Conservation (phyloP, 1,140 invertebrate species). For the Drosophila parabipectinata region DNA sequence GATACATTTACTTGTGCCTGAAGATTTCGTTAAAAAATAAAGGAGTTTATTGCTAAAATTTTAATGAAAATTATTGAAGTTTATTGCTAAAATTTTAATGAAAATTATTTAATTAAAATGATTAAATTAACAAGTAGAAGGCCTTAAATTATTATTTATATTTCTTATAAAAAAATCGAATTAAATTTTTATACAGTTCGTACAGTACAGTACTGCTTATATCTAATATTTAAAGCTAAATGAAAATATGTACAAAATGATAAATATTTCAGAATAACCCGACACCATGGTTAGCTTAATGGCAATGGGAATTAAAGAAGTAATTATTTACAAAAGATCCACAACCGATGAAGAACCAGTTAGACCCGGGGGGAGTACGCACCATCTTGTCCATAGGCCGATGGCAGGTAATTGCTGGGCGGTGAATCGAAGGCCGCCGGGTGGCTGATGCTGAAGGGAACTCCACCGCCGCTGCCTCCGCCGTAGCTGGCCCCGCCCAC, state of each 20-base stretch:
- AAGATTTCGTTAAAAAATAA: too few species aligned
- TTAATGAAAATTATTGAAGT: too few species aligned
- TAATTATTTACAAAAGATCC: conserved; percentile 11
- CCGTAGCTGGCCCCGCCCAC: conserved; percentile 60
- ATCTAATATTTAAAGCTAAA: neutral
- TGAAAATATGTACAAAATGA: neutral
- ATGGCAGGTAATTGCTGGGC: conserved; percentile 77
- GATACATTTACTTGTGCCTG: too few species aligned
- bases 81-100: too few species aligned
- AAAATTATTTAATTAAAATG: too few species aligned
- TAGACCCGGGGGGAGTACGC: conserved; percentile 48
- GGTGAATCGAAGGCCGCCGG: conserved; percentile 77
- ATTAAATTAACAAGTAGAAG: too few species aligned
- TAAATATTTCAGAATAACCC: neutral
- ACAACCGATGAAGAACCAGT: neutral
- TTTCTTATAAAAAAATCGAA: too few species aligned
- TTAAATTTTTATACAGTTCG: too few species aligned
- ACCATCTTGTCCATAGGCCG: conserved; percentile 81
- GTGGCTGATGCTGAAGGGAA: conserved; percentile 73
- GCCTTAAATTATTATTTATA: too few species aligned
- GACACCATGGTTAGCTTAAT: conserved; percentile 1
- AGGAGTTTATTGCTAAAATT: too few species aligned
- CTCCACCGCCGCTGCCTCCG: conserved; percentile 53
- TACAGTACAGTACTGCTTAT: too few species aligned
- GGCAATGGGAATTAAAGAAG: conserved; percentile 22